phyloP scores from a whole-genome alignment of 2,888 invertebrate genomes.

The Lutraria lutraria region DNA sequence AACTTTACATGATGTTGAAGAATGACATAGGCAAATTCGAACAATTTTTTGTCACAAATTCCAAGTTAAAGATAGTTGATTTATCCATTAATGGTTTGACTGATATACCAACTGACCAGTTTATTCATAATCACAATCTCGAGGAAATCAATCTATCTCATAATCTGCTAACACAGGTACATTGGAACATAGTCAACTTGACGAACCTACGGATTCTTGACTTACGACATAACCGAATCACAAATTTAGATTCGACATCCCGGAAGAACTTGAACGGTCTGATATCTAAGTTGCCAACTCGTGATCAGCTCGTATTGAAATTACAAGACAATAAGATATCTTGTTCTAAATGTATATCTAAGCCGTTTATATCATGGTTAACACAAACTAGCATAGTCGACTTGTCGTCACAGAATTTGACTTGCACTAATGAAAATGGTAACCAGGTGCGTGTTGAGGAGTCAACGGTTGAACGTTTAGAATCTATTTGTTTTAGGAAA shows the following conservation, averaged over 20 bases:
- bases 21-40: constrained; percentile 24
- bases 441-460: not conserved
- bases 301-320: not conserved
- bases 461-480: not conserved
- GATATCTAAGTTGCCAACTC: not conserved
- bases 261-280: not conserved
- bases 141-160: constrained; percentile 19
- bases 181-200: not conserved
- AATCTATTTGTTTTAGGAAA: constrained; percentile 3
- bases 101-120: constrained; percentile 1
- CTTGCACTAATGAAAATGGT: not conserved
- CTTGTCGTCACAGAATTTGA: not conserved
- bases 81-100: not conserved
- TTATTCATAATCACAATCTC: not conserved
- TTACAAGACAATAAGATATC: constrained; percentile 11
- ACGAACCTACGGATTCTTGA: constrained; percentile 12
- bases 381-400: not conserved
- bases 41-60: not conserved
- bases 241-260: not conserved
- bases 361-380: constrained; percentile 3
- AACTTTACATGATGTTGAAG: constrained; percentile 5
- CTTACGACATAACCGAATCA: not conserved
- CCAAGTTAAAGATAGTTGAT: constrained; percentile 9
- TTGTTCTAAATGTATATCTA: constrained; percentile 23
- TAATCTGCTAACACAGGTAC: constrained; percentile 20